A percentile compares a stretch with the other conserved stretches of the same genome.
Evolutionary conservation across 2,797 vertebrate genomes (phyloP).

Genomic region (Zalophus californianus): DNA sequence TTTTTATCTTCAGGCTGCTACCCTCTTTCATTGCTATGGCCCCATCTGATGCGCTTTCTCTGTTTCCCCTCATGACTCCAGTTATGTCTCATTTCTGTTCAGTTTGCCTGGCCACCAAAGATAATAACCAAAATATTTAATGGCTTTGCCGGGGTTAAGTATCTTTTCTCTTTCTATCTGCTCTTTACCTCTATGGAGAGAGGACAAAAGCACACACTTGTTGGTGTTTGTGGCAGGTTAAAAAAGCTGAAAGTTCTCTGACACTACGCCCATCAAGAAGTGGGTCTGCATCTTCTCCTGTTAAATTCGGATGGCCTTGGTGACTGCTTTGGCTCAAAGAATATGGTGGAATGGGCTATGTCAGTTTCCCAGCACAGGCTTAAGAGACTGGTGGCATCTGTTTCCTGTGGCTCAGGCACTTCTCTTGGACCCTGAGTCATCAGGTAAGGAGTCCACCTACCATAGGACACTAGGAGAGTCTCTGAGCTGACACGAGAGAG

Average conservation of each 20-base stretch:
- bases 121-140: neutral
- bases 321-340: neutral
- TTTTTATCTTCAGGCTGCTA: neutral
- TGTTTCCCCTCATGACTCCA: neutral
- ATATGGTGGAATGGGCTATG: neutral
- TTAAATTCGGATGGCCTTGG: neutral
- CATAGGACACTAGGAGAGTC: neutral
- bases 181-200: neutral
- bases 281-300: neutral
- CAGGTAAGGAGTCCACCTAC: neutral
- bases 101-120: neutral
- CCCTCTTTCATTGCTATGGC: neutral
- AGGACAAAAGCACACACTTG: neutral
- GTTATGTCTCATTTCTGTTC: neutral
- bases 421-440: neutral
- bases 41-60: neutral
- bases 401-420: rapidly evolving
- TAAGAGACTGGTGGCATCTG: neutral
- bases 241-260: neutral
- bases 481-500: neutral
- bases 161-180: neutral
- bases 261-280: neutral
- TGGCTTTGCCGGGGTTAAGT: neutral
- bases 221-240: neutral
- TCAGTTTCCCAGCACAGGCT: neutral